Base-by-base conservation (phyloP, 2,797 vertebrate species). In the Pseudochromis fuscus region DNA sequence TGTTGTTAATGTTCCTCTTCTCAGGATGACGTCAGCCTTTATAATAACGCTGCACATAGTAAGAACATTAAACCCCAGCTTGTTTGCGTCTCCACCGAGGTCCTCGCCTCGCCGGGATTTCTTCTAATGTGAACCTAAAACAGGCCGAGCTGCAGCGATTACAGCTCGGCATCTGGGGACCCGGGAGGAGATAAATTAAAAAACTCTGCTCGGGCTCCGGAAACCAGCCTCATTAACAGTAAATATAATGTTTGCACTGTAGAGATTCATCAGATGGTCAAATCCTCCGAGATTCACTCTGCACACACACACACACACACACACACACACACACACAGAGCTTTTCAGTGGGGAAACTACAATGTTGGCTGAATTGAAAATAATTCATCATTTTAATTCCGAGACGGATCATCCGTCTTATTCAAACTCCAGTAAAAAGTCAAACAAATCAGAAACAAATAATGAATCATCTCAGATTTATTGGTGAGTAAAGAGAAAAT, bases 161-260 rank as follows among this genome's bases (percentile, higher is more conserved):
- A 56, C 30, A 48, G 38, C 0, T 28, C 49, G 18, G 31, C 23
- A 9, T 69, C 64, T 38, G 10, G 77, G 48, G 60, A 81, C 21
- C 4, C 0, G 49, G 60, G 62, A 74, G 7, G 33, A 72, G 48
- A 65, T 27, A 38, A 69, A 67, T 61, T 64, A 70, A 80, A 75
- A 60, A n/a, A n/a, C n/a, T n/a, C 60, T 65, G 28, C 38, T 76
- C 21, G 67, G 71, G 27, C 38, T 61, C 16, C 7, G 11, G 31
- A 33, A 7, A 38, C 25, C 37, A 2, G 49, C 38, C 79, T 87
- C 66, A 67, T 87, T 85, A 87, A 73, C 62, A 49, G 68, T 74
- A 85, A 79, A 83, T 69, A 77, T 70, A 51, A 30, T 57, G 67
- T 71, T 81, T 74, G 59, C 25, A 24, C 25, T 42, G 72, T 28